Evolutionary conservation across 2,888 invertebrate species (phyloP), one percentile per base, ranked within the genome.

Genomic region (Rhodophaea formosa): DNA sequence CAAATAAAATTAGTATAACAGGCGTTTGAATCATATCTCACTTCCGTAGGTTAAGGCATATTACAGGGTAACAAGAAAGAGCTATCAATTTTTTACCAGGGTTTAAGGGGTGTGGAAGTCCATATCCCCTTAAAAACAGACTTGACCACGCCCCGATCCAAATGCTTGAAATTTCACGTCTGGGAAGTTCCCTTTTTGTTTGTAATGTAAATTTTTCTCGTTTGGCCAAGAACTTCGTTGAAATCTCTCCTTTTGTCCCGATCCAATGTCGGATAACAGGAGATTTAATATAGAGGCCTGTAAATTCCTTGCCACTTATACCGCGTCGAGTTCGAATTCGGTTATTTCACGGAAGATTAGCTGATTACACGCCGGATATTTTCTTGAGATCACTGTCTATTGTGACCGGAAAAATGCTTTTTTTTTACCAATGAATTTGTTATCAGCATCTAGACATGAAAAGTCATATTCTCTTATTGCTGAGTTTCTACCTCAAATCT

Each of bases 201-300:
- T 82, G 80, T 79, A 77, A 83, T 83, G 82, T 81, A 84, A 82
- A 83, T 84, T 84, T 79, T 72, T 74, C 74, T 78, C 75, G 72
- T 76, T 75, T 72, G 71, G 65, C 75, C 72, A 69, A 72, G 72
- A 79, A 77, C 72, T 78, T 72, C 64, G 69, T 67, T 70, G 70
- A 75, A 77, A 80, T 79, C 73, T 72, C 68, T 73, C 73, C 78
- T 75, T 75, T 82, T 81, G 81, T 81, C 76, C 77, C 71, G 77
- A 78, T 79, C 73, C 73, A 69, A 77, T 75, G 74, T 76, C 71
- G 74, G 80, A 83, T 80, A 82, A 75, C 70, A 69, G 72, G 70
- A 81, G 81, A 82, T 82, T 82, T 81, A 79, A 79, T 82, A 80
- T 76, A 75, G 75, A 73, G 68, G 71, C 69, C 74, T 70, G 67